Evolutionary conservation across 2,797 vertebrate species (phyloP).

Genomic region (Caiman crocodilus): DNA sequence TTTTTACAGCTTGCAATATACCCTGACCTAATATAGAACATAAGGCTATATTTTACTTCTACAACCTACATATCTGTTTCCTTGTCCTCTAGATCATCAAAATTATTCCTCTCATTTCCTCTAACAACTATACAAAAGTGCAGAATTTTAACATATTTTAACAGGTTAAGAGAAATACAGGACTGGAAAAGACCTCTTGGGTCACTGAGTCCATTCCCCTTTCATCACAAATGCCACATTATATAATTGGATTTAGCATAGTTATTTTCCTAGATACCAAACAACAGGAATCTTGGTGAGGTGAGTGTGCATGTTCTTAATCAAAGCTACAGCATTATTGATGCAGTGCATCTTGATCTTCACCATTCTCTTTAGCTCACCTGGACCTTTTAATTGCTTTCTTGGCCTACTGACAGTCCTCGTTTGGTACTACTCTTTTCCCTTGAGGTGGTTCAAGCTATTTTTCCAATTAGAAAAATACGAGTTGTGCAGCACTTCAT

Average conservation of each 20-base stretch:
- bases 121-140: background rate
- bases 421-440: background rate
- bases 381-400: background rate
- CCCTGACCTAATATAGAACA: background rate
- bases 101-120: background rate
- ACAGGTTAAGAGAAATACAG: too few species aligned
- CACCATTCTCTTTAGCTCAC: background rate
- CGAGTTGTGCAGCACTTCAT: background rate
- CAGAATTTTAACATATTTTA: too few species aligned
- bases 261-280: background rate
- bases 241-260: too few species aligned
- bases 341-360: background rate
- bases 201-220: too few species aligned
- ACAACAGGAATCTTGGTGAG: background rate
- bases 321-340: background rate
- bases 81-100: background rate
- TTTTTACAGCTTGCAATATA: background rate
- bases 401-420: background rate
- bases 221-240: too few species aligned
- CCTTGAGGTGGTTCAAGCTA: background rate
- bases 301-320: background rate
- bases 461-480: constrained; percentile 34
- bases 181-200: too few species aligned
- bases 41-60: background rate
- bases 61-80: background rate